Evolutionary conservation across 1,140 invertebrate genomes (phyloP), one percentile per base, ranked within the genome.

Genomic region (Aphis craccivora): DNA sequence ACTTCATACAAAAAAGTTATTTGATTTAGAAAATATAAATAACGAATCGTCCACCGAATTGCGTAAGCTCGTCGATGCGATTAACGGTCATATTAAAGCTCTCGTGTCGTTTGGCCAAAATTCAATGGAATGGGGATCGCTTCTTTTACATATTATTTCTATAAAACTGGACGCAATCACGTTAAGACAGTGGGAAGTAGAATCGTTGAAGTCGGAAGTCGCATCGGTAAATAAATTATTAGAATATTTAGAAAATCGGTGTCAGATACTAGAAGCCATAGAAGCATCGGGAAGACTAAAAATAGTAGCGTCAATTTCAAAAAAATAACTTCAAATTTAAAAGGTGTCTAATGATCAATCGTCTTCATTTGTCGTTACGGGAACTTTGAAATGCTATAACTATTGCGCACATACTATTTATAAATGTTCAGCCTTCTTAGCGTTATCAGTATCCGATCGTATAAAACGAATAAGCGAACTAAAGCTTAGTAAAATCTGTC

Each of bases 1-100:
- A 67, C 20, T 40, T 25, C 89, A 90, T 35, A 60, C 53, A 9
- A 67, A 67, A 67, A 40, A 35, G 20, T 55, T 90, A 37, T 90
- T 55, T 30, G 89, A 90, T 37, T 55, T 90, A 37, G n/a, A 40
- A 40, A 40, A 23, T 35, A 25, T 90, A 60, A 40, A 67, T 40
- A 40, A 67, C 9, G 89, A 90, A 60, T 90, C 89, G 20, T 55
- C 53, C 5, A 30, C 7, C 20, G 37, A 60, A 4, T 55, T 40
- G 11, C 48, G 89, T 14, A 53, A 67, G 22, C 23, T 67, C 20
- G 37, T 90, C 6, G 53, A 90, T 90, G 48, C 37, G 37, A 40
- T 90, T 55, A 60, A 55, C n/a, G 89, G 89, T 40, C 48, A 90
- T 55, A 60, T 90, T 20, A 90, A 90, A 35, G 89, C 89, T 22